These are phyloP conservation scores for Aurelia coerulea DNA, from an alignment of 30 jellyfish, hydroid and myxozoan species.

Conservation along the genomic window DNA sequence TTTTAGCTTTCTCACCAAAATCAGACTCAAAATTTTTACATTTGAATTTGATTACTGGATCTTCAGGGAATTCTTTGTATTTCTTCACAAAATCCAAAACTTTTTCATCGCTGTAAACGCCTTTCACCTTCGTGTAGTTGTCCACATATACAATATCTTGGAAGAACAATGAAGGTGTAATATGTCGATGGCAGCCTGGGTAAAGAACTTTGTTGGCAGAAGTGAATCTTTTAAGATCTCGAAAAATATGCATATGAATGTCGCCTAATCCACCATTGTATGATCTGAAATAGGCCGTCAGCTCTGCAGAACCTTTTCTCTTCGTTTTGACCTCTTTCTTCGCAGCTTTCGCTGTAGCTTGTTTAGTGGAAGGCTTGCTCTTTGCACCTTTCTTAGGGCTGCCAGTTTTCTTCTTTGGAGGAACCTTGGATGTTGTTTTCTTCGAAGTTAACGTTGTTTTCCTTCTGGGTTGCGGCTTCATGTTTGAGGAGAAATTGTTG, in stretches of 20 bases:
- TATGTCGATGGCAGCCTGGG: conserved; percentile 94
- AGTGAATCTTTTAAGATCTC: conserved; percentile 48
- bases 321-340: neutral
- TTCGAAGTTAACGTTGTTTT: neutral
- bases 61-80: conserved; percentile 70
- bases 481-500: neutral
- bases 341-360: neutral
- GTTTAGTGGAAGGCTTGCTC: neutral
- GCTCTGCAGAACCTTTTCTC: conserved; percentile 34
- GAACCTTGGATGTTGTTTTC: conserved; percentile 1
- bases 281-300: conserved; percentile 66
- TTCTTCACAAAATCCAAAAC: conserved; percentile 63
- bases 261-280: conserved; percentile 84
- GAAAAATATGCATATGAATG: conserved; percentile 64
- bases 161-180: conserved; percentile 75
- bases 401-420: conserved; percentile 29
- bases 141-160: conserved; percentile 77
- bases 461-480: conserved; percentile 21
- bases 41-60: conserved; percentile 55
- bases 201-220: conserved; percentile 59
- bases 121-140: conserved; percentile 47
- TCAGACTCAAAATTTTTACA: conserved; percentile 70
- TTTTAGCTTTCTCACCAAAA: conserved; percentile 66
- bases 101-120: conserved; percentile 43
- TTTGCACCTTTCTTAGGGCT: neutral